Percentiles rank a stretch among this genome's conserved stretches.
These are phyloP conservation scores for Ips typographus DNA, from an alignment of 1,140 invertebrate species.

Conservation along the genomic window DNA sequence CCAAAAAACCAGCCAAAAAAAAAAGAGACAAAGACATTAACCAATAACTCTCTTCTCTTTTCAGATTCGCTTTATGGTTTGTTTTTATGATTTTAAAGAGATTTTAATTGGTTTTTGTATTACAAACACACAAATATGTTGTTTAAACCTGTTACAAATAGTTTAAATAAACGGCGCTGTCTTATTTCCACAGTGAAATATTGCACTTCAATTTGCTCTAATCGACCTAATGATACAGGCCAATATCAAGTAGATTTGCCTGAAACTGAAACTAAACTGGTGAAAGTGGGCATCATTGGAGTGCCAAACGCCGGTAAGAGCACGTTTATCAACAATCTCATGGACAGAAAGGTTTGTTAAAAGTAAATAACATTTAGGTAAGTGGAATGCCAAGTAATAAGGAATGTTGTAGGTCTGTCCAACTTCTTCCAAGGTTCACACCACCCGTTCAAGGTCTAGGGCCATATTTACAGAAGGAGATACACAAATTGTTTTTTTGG, in stretches of 20 bases:
- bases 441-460: slow-evolving; percentile 72
- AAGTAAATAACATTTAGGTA: neutral
- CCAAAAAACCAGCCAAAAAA: too few species aligned
- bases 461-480: slow-evolving; percentile 72
- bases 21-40: too few species aligned
- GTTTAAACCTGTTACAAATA: too few species aligned
- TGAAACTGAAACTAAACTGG: slow-evolving; percentile 52
- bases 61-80: too few species aligned
- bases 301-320: slow-evolving; percentile 93
- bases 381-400: neutral
- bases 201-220: neutral
- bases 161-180: too few species aligned
- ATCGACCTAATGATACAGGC: neutral
- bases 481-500: slow-evolving; percentile 85
- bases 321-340: slow-evolving; percentile 85
- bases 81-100: too few species aligned
- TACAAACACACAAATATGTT: too few species aligned
- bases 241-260: neutral
- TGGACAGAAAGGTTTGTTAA: slow-evolving; percentile 69
- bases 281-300: slow-evolving; percentile 87
- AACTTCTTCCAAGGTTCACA: slow-evolving; percentile 87
- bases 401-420: slow-evolving; percentile 72
- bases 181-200: neutral
- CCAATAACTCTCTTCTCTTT: too few species aligned
- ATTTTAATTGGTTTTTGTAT: too few species aligned